A percentile compares a stretch with the other conserved stretches of the same genome.
These are phyloP conservation scores for Protonemura montana DNA, from an alignment of 2,888 invertebrate species.

Conservation along the genomic window DNA sequence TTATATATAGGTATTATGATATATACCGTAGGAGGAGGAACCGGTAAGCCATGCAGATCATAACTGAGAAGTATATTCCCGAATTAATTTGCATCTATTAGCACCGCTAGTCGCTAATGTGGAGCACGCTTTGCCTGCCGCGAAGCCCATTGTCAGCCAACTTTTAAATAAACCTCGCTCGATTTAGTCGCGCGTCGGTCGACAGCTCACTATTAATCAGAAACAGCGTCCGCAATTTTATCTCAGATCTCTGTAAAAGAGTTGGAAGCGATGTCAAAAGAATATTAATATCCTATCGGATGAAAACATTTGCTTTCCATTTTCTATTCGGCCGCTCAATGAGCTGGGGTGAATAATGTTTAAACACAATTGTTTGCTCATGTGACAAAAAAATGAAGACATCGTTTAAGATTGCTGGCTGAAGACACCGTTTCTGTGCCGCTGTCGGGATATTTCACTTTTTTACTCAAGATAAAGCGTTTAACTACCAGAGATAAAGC, in stretches of 20 bases:
- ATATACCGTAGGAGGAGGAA: background rate
- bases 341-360: background rate
- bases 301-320: background rate
- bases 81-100: constrained; percentile 31
- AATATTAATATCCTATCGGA: constrained; percentile 31
- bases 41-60: background rate
- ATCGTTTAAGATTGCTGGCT: too few relatives aligned
- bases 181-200: background rate
- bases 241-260: constrained; percentile 23
- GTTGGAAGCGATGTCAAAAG: constrained; percentile 17
- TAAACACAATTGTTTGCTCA: background rate
- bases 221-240: background rate
- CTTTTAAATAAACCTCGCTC: constrained; percentile 34
- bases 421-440: too few relatives aligned
- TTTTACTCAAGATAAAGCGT: too few relatives aligned
- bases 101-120: background rate
- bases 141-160: constrained; percentile 17
- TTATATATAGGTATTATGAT: background rate
- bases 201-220: constrained; percentile 18
- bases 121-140: background rate
- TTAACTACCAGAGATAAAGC: too few relatives aligned
- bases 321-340: background rate
- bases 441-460: too few relatives aligned
- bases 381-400: too few relatives aligned
- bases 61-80: constrained; percentile 33